Base-by-base conservation (phyloP, 2,797 vertebrate genomes). In the Chanos chanos region DNA sequence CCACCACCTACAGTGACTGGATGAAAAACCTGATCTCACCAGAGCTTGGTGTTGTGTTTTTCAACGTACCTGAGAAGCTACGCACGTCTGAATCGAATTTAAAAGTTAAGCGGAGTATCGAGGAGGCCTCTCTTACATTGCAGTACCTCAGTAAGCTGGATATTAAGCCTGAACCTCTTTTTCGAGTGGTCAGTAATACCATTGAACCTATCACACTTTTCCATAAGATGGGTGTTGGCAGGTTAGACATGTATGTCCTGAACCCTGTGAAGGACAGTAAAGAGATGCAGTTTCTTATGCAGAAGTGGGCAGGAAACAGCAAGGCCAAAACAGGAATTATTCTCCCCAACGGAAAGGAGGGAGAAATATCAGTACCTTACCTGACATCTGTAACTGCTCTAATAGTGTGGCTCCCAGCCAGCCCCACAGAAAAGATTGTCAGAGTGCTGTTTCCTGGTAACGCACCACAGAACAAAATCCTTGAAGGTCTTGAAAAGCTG, bases 281-380 rank as follows among this genome's bases (percentile, higher is more conserved):
- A 81, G 97, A 99, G 82, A 97, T 99, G 97, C 95, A 97, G 56
- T 99, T 99, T 76, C 89, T 99, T 63, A 99, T 99, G 96, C 95
- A 98, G 54, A 97, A 96, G 74, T 99, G 97, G 97, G 93, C 96
- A 5, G 96, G 97, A 2, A 97, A 98, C 64, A 98, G 97, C 80
- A 98, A 98, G 80, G 96, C 95, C 66, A 98, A 97, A 81, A 98
- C 95, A 18, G 97, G 97, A 4, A 96, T 99, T 18, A 85, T 97
- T 73, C 87, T 99, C 1, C 87, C 94, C 64, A 98, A 78, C 36
- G 96, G 97, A 31, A 97, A 96, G 67, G 96, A 98, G 77, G 95
- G 95, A 57, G 95, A 99, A 86, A 98, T 99, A 76, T 98, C 97
- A 0, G 97, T 99, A 61, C 96, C 97, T 58, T 99, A 98, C 77